Evolutionary conservation across 2,797 vertebrate genomes (phyloP), one percentile per base, ranked within the genome.

Genomic region (Balearica regulorum): DNA sequence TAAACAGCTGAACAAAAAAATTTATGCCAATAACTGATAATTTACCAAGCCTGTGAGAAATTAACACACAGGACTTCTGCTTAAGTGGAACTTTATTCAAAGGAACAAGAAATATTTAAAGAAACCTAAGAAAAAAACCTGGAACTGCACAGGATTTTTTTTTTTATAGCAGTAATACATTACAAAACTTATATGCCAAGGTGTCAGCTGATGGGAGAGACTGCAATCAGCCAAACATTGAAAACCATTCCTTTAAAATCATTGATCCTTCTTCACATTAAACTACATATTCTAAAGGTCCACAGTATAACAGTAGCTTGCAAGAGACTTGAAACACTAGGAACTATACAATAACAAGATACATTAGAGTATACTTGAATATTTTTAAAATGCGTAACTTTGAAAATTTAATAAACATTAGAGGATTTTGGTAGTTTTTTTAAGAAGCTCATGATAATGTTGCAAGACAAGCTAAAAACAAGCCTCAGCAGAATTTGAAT

Each of bases 1-100:
- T 16, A 43, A 92, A 93, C 71, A 93, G 90, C 78, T 87, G 78
- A 95, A 89, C 48, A 53, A 58, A 92, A 91, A 64, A 77, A 80
- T 39, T 51, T 65, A 78, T 76, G 81, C 89, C 92, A 91, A 39
- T 80, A 92, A 85, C 57, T 60, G 49, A 64, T 15, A 77, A 49
- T 72, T 66, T 82, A 49, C 87, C 81, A 95, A 83, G 86, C 21
- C 87, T 62, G 17, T 57, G 57, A 93, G 70, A 94, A 93, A 92
- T 72, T 39, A 95, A 61, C 69, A 86, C 33, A 91, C n/a, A 54
- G 53, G 76, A 84, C 44, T 80, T 58, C 77, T 78, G 71, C 41
- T 93, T 55, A 93, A 93, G 28, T 61, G 29, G 75, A 94, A 93
- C 26, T 46, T 64, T 29, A 53, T 80, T 95, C 53, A 92, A 89